Conservation (phyloP, 2,888 invertebrate genomes). For the Hydrotaea cyrtoneurina region DNA sequence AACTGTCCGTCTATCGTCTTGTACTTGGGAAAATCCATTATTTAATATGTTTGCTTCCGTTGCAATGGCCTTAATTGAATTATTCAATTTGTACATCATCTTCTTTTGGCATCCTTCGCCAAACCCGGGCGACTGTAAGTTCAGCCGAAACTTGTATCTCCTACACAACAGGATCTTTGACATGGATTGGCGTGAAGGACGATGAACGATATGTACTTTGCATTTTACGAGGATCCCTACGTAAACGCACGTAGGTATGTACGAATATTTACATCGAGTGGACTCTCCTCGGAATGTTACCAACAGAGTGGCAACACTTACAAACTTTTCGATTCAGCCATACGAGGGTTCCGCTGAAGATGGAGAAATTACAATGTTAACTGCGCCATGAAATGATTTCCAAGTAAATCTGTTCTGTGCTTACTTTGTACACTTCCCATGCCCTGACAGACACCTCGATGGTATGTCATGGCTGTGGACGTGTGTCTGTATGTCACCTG, state of each 20-base stretch:
- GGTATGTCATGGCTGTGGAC: neutral
- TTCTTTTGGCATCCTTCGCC: conserved; percentile 12
- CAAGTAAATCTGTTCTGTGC: conserved; percentile 52
- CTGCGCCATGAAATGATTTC: conserved; percentile 54
- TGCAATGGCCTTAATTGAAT: conserved; percentile 55
- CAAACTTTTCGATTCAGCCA: neutral
- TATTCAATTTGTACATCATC: conserved; percentile 59
- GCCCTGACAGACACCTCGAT: conserved; percentile 14
- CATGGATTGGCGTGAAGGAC: neutral
- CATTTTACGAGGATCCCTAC: too few relatives aligned
- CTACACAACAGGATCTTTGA: too few relatives aligned
- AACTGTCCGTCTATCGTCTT: conserved; percentile 1
- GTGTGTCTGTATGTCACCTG: neutral
- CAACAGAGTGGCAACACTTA: neutral
- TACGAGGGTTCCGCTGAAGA: neutral
- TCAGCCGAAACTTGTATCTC: neutral
- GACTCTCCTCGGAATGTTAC: neutral
- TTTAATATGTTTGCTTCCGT: conserved; percentile 61
- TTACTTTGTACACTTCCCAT: conserved; percentile 43
- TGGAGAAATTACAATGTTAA: conserved; percentile 45
- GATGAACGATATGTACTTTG: too few relatives aligned
- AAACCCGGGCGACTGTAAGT: neutral
- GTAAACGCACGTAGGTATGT: too few relatives aligned
- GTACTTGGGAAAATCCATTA: neutral
- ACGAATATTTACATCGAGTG: neutral